Base-by-base conservation (phyloP, 30 jellyfish, hydroid and myxozoan genomes). In the Aurelia aurita region DNA sequence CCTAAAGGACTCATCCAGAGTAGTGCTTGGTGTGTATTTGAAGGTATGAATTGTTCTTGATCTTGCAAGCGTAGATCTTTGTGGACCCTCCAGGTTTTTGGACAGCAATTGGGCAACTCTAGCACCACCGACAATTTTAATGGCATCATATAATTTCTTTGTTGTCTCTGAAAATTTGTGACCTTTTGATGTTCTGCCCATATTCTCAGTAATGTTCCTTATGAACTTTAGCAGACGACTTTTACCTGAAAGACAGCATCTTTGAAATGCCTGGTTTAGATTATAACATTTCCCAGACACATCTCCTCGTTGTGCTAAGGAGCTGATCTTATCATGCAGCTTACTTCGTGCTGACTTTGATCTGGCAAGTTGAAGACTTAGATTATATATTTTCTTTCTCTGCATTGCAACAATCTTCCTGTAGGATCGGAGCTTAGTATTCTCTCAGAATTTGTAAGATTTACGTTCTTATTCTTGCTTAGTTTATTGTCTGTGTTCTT, bases 221-320 rank as follows among this genome's bases (percentile, higher is more conserved):
- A 31, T 31, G 43, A 31, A 31, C 43, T 31, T 31, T 31, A 31
- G 43, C 43, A 31, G 43, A 31, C 43, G 3, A 31, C 43, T 31
- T 31, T 31, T 31, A 31, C 43, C 43, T 3, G 2, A 2, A 31
- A 3, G 3, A 31, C 15, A 13, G 12, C 83, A 71, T 71, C 14
- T 71, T 28, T 71, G 83, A 44, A 13, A 71, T 28, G 8, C 72
- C 10, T 19, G 31, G 34, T 31, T 71, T 49, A 71, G 44, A 5
- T 27, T 12, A 14, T n/a, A n/a, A n/a, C n/a, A n/a, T n/a, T n/a
- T n/a, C n/a, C n/a, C n/a, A n/a, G n/a, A n/a, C 13, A 71, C 69
- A 71, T 71, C 72, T 32, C 83, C 83, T 6, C 73, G 83, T 29
- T 71, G 73, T 32, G 74, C 26, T 73, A 71, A 27, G 9, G 31